Evolutionary conservation across 1,140 invertebrate genomes (phyloP).

Genomic region (Grapholita molesta): DNA sequence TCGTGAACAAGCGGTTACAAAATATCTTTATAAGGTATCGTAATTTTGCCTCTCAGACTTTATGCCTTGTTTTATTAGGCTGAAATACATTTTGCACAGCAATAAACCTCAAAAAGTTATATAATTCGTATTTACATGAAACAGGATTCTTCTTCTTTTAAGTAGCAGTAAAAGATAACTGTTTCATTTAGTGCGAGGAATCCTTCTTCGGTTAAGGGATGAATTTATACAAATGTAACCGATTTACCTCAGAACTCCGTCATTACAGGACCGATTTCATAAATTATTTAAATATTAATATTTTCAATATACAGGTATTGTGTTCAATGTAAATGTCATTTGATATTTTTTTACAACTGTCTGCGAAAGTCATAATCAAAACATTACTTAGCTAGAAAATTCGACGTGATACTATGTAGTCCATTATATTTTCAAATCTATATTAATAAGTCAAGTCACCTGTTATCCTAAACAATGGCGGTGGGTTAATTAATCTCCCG

Average conservation of each 20-base stretch:
- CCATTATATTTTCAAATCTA: neutral
- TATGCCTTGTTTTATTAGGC: neutral
- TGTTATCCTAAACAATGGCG: neutral
- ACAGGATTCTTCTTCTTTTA: neutral
- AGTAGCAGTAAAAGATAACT: neutral
- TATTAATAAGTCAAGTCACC: neutral
- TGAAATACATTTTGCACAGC: constrained; percentile 1
- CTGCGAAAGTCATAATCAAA: no score
- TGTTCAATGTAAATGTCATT: no score
- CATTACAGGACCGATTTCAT: no score
- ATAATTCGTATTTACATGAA: constrained; percentile 1
- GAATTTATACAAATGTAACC: neutral
- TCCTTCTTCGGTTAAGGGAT: neutral
- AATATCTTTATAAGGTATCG: neutral
- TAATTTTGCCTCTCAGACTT: neutral
- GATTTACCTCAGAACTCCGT: no score
- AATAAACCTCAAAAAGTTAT: neutral
- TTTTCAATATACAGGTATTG: no score
- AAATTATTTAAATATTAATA: no score
- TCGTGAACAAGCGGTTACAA: neutral
- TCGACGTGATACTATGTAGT: no score
- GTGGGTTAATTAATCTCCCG: neutral
- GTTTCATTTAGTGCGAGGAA: neutral
- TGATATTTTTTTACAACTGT: no score
- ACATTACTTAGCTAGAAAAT: no score